These are phyloP conservation scores for Pilophorus perplexus DNA, from an alignment of 2,888 invertebrate species.

Conservation along the genomic window DNA sequence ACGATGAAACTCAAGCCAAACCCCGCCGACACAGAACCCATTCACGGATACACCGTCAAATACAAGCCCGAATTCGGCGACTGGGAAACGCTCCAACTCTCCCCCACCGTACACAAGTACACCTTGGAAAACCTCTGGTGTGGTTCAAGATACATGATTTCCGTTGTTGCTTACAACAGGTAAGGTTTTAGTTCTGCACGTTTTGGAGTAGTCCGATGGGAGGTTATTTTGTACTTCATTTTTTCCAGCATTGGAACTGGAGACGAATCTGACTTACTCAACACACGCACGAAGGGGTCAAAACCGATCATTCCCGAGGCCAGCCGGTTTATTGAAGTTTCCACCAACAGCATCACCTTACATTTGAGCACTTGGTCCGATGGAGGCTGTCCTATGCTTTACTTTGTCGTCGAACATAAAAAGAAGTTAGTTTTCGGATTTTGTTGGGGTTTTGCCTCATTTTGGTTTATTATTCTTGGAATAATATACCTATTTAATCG, in stretches of 20 bases:
- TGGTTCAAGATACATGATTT: conserved; percentile 90
- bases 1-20: conserved; percentile 71
- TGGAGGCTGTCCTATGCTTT: conserved; percentile 92
- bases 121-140: conserved; percentile 85
- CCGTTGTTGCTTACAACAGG: conserved; percentile 90
- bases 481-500: no score
- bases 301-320: conserved; percentile 91
- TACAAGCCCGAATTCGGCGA: conserved; percentile 94
- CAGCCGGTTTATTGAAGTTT: conserved; percentile 85
- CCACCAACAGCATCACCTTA: conserved; percentile 87
- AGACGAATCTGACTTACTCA: conserved; percentile 82
- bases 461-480: no score
- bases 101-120: conserved; percentile 74
- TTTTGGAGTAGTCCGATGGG: neutral
- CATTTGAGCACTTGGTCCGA: conserved; percentile 92
- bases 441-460: neutral
- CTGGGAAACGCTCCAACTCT: conserved; percentile 78
- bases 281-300: conserved; percentile 86
- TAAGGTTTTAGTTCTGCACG: conserved; percentile 52
- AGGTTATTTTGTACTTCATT: neutral
- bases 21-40: conserved; percentile 78
- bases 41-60: conserved; percentile 87
- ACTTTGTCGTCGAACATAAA: conserved; percentile 92
- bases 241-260: conserved; percentile 79
- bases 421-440: conserved; percentile 65